These are phyloP conservation scores for Nomada hirtipes DNA, from an alignment of 2,888 invertebrate genomes.

Conservation along the genomic window DNA sequence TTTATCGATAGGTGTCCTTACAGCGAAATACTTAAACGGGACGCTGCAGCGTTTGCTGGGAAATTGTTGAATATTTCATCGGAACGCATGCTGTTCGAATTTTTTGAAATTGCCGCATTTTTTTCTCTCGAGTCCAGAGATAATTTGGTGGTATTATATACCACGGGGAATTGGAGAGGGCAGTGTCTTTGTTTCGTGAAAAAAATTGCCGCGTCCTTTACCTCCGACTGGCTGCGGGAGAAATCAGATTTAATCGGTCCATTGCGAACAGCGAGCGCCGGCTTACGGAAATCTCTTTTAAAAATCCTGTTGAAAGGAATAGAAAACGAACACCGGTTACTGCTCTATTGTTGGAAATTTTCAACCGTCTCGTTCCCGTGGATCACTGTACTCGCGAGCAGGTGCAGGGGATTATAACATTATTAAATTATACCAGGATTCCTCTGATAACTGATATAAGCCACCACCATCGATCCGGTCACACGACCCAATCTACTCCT, in stretches of 20 bases:
- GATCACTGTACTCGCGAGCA: background rate
- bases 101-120: background rate
- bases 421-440: conserved; percentile 35
- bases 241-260: conserved; percentile 9
- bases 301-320: background rate
- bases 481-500: conserved; percentile 60
- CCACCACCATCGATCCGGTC: conserved; percentile 49
- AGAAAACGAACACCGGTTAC: background rate
- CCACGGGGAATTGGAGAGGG: background rate
- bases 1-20: background rate
- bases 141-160: too few relatives aligned
- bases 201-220: background rate
- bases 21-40: background rate
- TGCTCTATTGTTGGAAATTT: background rate
- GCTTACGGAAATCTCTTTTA: background rate
- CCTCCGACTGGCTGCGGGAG: conserved; percentile 13
- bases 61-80: background rate
- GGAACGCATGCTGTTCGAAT: background rate
- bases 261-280: background rate
- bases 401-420: conserved; percentile 26
- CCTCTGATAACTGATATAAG: conserved; percentile 42
- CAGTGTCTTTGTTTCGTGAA: background rate
- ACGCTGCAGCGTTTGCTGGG: too few relatives aligned
- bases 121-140: background rate
- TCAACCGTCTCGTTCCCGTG: background rate